phyloP scores from a whole-genome alignment of 1,140 invertebrate species.

The Liolophura sinensis region DNA sequence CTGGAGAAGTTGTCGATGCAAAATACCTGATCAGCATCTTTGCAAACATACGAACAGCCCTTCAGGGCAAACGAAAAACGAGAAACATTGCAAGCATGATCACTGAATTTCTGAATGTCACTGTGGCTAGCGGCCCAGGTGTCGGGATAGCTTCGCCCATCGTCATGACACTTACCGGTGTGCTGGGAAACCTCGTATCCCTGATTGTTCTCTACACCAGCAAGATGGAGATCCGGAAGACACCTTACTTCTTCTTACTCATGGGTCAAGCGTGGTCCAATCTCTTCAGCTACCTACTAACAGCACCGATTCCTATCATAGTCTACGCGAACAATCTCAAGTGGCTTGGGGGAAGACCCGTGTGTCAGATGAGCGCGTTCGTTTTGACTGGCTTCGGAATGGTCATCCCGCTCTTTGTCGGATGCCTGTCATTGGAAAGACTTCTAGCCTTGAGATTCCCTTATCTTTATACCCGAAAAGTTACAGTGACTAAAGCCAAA shows the following conservation, averaged over 20 bases:
- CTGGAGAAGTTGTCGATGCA: too few relatives aligned
- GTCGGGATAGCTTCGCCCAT: conserved; percentile 24
- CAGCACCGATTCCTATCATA: conserved; percentile 54
- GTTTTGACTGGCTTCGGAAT: conserved; percentile 56
- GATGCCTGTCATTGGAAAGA: conserved; percentile 57
- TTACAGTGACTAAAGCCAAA: conserved; percentile 48
- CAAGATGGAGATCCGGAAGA: conserved; percentile 36
- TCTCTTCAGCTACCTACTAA: conserved; percentile 54
- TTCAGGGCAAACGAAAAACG: too few relatives aligned
- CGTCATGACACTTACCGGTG: conserved; percentile 41
- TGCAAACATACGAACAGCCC: too few relatives aligned
- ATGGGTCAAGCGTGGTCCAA: conserved; percentile 57
- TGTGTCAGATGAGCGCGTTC: conserved; percentile 57
- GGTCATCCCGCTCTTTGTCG: conserved; percentile 56
- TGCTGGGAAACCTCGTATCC: conserved; percentile 55
- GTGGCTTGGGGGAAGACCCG: conserved; percentile 49
- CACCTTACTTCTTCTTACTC: conserved; percentile 58
- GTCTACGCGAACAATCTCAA: conserved; percentile 51
- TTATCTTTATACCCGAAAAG: conserved; percentile 46
- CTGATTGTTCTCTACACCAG: conserved; percentile 52
- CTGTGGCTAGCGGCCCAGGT: too few relatives aligned
- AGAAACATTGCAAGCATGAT: too few relatives aligned
- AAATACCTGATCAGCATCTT: too few relatives aligned
- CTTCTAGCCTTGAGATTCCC: conserved; percentile 55
- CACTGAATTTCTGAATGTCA: too few relatives aligned